These are phyloP conservation scores for Asarcornis scutulata DNA, from an alignment of 2,113 vertebrate genomes.

Conservation along the genomic window DNA sequence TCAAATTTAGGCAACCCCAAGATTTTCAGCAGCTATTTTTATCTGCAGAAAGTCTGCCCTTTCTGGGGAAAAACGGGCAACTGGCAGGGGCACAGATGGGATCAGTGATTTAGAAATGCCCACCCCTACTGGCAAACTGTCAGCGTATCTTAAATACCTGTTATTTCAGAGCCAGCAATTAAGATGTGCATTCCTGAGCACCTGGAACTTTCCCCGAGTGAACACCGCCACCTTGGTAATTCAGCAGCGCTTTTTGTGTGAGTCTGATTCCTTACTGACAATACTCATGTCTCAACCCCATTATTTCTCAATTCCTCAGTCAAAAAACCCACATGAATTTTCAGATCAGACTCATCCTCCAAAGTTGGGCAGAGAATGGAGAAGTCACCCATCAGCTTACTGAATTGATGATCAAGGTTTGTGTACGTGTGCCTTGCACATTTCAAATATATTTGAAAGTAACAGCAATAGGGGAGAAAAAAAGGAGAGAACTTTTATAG, in stretches of 20 bases:
- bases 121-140: background rate
- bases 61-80: background rate
- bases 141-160: background rate
- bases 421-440: background rate
- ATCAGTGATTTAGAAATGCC: background rate
- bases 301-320: background rate
- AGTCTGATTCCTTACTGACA: conserved; percentile 21
- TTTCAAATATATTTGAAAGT: background rate
- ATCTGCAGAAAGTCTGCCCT: background rate
- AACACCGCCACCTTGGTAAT: conserved; percentile 26
- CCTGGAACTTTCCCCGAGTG: background rate
- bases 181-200: background rate
- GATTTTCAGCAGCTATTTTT: background rate
- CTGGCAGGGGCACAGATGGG: background rate
- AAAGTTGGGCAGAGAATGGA: background rate
- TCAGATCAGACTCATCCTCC: background rate
- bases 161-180: background rate
- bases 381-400: background rate
- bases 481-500: background rate
- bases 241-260: conserved; percentile 39
- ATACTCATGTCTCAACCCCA: background rate
- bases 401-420: background rate
- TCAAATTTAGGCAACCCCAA: background rate
- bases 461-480: background rate
- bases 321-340: background rate